Conservation (phyloP, 1,140 invertebrate species). For the Orussus abietinus region DNA sequence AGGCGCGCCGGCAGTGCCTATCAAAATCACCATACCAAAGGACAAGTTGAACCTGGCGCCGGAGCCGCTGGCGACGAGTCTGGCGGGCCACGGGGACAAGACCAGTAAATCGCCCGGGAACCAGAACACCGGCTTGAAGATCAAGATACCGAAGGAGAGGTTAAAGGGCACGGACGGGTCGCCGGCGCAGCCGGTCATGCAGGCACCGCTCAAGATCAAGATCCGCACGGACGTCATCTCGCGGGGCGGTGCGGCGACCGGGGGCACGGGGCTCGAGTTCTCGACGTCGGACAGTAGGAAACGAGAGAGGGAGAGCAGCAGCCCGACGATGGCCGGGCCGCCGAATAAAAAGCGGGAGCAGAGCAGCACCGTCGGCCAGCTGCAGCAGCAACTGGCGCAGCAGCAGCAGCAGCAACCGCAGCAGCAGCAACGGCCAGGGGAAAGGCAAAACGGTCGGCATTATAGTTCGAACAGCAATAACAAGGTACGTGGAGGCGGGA, state of each 20-base stretch:
- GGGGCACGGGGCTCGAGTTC: neutral
- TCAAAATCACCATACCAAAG: constrained; percentile 67
- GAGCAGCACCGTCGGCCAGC: neutral
- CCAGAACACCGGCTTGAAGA: constrained; percentile 53
- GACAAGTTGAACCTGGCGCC: constrained; percentile 55
- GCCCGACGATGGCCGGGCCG: constrained; percentile 6
- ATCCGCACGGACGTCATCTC: constrained; percentile 54
- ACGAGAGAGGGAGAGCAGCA: constrained; percentile 30
- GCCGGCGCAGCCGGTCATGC: constrained; percentile 21
- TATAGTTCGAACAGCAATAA: constrained; percentile 52
- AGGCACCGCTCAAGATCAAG: constrained; percentile 54
- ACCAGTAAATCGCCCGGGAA: constrained; percentile 27
- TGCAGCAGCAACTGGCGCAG: constrained; percentile 7
- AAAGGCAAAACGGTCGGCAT: constrained; percentile 45
- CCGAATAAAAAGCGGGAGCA: constrained; percentile 27
- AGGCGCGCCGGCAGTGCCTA: constrained; percentile 44
- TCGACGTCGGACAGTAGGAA: constrained; percentile 25
- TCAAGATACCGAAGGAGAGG: constrained; percentile 63
- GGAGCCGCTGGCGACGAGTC: constrained; percentile 26
- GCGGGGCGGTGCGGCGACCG: constrained; percentile 24
- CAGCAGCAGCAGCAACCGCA: constrained; percentile 17
- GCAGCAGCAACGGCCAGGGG: constrained; percentile 25
- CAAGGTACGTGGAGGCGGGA: constrained; percentile 54
- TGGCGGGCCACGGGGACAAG: constrained; percentile 23
- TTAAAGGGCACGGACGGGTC: constrained; percentile 43